Conservation (phyloP, 2,797 vertebrate species). For the Meda fulgida region DNA sequence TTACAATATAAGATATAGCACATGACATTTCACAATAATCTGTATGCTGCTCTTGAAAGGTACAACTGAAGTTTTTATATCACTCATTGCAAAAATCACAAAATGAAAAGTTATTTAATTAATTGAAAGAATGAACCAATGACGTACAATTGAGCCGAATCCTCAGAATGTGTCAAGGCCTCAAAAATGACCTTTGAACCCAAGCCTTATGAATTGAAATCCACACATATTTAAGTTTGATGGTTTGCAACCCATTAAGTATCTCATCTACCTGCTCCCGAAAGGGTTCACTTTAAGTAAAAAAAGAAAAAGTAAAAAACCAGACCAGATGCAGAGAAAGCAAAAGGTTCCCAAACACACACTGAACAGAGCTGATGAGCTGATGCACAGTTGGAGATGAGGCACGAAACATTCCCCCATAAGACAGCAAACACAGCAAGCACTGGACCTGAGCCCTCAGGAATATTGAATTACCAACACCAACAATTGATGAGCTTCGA, state of each 20-base stretch:
- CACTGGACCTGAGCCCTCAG: constrained; percentile 22
- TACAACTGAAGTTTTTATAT: not conserved
- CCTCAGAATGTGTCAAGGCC: not conserved
- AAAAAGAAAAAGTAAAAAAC: not conserved
- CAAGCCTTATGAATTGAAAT: not conserved
- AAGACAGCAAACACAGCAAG: constrained; percentile 12
- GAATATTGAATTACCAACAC: constrained; percentile 1
- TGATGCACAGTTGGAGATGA: constrained; percentile 9
- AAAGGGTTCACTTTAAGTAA: not conserved
- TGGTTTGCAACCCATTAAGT: not conserved
- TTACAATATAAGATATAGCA: not conserved
- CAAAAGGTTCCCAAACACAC: not conserved
- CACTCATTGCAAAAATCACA: not conserved
- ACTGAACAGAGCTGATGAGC: not conserved
- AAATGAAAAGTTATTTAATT: not conserved
- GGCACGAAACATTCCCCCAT: not conserved
- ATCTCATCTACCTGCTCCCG: not conserved
- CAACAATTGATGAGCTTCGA: constrained; percentile 24
- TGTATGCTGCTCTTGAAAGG: not conserved
- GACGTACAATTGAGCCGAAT: not conserved
- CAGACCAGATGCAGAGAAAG: not conserved
- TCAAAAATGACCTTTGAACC: not conserved
- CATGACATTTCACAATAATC: not conserved
- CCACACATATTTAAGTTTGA: not conserved
- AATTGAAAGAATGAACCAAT: not conserved